A percentile compares a stretch with the other conserved stretches of the same genome.
These are phyloP conservation scores for Dyspetes luteomarginatus DNA, from an alignment of 2,888 invertebrate species.

Conservation along the genomic window DNA sequence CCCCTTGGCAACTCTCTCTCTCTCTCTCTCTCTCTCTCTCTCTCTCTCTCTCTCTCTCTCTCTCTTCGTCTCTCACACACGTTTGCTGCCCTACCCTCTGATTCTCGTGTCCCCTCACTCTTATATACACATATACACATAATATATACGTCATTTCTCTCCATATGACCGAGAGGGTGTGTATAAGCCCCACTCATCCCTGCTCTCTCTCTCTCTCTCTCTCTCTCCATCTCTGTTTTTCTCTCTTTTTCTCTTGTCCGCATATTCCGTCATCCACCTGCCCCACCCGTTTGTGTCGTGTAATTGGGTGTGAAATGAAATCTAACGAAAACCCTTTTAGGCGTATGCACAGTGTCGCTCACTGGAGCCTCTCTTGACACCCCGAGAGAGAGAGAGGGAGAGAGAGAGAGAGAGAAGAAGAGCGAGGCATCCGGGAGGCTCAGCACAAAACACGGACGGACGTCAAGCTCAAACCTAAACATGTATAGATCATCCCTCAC, in stretches of 20 bases:
- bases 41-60: conserved; percentile 38
- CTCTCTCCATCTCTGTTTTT: conserved; percentile 41
- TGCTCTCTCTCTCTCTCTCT: conserved; percentile 36
- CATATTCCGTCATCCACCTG: conserved; percentile 59
- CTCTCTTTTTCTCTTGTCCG: conserved; percentile 40
- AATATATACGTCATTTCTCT: conserved; percentile 37
- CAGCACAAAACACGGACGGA: conserved; percentile 27
- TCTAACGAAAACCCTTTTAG: conserved; percentile 83
- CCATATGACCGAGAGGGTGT: conserved; percentile 31
- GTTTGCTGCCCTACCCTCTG: conserved; percentile 51
- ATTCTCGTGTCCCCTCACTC: conserved; percentile 38
- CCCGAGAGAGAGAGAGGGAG: neutral
- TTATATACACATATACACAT: conserved; percentile 33
- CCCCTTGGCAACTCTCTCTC: conserved; percentile 35
- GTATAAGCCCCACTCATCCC: conserved; percentile 54
- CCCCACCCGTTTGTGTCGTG: conserved; percentile 75
- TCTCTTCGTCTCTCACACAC: conserved; percentile 30
- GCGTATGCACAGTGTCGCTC: conserved; percentile 81
- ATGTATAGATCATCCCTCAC: too few species aligned
- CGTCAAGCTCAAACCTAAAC: conserved; percentile 37
- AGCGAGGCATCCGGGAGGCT: conserved; percentile 50
- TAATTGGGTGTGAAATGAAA: conserved; percentile 83
- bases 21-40: conserved; percentile 33
- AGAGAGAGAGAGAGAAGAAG: conserved; percentile 28
- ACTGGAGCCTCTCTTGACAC: conserved; percentile 69